A percentile compares a stretch with the other conserved stretches of the same genome.
Evolutionary conservation across 1,140 invertebrate species (phyloP).

Genomic region (Oscheius sp.): DNA sequence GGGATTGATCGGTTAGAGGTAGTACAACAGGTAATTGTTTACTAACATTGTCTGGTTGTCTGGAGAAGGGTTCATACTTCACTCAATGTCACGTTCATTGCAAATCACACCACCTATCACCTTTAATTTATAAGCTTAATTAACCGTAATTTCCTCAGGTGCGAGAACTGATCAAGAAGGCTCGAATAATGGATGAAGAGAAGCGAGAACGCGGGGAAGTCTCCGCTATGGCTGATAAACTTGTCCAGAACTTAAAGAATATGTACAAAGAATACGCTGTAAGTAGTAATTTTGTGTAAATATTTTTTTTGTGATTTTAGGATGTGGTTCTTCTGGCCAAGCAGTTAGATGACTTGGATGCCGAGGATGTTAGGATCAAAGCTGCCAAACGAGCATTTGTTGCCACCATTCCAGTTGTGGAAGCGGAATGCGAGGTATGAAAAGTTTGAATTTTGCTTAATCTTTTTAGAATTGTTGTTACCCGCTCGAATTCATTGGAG

Average conservation of each 20-base stretch:
- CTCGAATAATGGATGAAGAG: conserved; percentile 14
- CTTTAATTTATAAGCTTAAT: no score
- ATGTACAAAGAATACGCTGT: conserved; percentile 19
- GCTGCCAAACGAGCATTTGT: conserved; percentile 13
- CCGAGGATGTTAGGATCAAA: conserved; percentile 7
- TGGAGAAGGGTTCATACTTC: background rate
- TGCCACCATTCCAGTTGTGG: conserved; percentile 32
- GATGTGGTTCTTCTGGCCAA: conserved; percentile 34
- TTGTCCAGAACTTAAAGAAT: conserved; percentile 3
- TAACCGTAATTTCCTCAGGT: no score
- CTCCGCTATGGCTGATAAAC: conserved; percentile 3
- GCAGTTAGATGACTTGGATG: conserved; percentile 16
- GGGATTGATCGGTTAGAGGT: background rate
- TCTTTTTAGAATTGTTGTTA: conserved; percentile 45
- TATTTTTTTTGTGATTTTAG: conserved; percentile 25
- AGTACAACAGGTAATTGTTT: conserved; percentile 3
- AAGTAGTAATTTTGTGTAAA: conserved; percentile 2
- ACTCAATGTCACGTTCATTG: background rate
- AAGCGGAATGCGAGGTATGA: conserved; percentile 43
- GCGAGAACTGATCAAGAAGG: conserved; percentile 2
- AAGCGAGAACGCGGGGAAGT: conserved; percentile 14
- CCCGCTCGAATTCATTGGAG: conserved; percentile 39
- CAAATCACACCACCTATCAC: background rate
- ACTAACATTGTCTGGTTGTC: background rate
- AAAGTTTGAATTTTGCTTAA: background rate